Evolutionary conservation across 2,113 vertebrate genomes (phyloP).

Genomic region (Limanda limanda): DNA sequence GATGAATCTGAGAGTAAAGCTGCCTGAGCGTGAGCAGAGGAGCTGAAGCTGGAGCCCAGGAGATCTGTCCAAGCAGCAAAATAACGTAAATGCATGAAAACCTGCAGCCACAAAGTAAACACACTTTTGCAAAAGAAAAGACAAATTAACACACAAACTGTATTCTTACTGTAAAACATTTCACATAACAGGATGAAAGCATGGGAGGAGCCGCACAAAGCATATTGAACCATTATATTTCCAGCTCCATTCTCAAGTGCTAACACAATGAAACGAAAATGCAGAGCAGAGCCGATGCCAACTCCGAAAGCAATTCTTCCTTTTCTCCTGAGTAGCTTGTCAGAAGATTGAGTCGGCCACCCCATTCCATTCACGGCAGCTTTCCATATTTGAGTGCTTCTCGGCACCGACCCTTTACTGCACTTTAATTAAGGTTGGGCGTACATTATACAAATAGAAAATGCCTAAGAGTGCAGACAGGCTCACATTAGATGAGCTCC

Average conservation of each 20-base stretch:
- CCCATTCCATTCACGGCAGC: constrained; percentile 50
- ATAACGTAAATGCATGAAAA: no score
- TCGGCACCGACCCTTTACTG: constrained; percentile 40
- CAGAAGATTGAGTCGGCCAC: constrained; percentile 64
- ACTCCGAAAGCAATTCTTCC: constrained; percentile 35
- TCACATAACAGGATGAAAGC: constrained; percentile 21
- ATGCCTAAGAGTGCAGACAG: constrained; percentile 52
- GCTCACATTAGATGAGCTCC: constrained; percentile 29
- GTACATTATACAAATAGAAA: constrained; percentile 52
- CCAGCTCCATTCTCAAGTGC: not conserved
- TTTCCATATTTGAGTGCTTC: constrained; percentile 61
- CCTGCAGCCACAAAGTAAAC: no score
- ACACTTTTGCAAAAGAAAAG: no score
- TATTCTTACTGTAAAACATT: no score
- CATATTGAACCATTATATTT: constrained; percentile 22
- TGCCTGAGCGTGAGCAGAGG: no score
- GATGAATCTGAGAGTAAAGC: no score
- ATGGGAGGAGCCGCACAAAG: constrained; percentile 3
- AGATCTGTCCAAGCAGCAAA: no score
- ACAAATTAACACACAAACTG: no score
- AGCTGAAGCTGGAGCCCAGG: no score
- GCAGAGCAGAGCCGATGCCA: constrained; percentile 16
- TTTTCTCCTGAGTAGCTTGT: constrained; percentile 46
- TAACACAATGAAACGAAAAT: constrained; percentile 46
- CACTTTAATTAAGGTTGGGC: constrained; percentile 68